Evolutionary conservation across 2,888 invertebrate species (phyloP).

Genomic region (Hemithea aestivaria): DNA sequence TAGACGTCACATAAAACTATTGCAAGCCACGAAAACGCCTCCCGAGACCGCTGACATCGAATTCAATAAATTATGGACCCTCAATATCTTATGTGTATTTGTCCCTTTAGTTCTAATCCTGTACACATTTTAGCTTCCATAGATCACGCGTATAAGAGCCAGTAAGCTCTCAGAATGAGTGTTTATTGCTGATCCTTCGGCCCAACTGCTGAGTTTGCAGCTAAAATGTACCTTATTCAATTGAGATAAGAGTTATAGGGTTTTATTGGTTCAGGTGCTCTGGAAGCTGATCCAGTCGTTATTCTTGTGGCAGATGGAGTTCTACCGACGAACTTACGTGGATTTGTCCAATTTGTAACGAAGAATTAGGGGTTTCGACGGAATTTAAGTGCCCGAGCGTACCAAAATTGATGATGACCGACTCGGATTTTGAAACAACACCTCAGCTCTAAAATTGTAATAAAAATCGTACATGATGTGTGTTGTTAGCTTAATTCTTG

Average conservation of each 20-base stretch:
- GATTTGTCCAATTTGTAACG: conserved; percentile 38
- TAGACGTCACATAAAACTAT: too few species aligned
- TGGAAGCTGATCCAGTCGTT: conserved; percentile 58
- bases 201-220: conserved; percentile 43
- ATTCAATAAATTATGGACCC: conserved; percentile 39
- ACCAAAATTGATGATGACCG: not conserved
- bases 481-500: too few species aligned
- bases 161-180: conserved; percentile 68
- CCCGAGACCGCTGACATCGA: conserved; percentile 31
- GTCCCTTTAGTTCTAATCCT: conserved; percentile 46
- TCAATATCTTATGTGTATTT: conserved; percentile 16
- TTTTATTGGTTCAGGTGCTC: conserved; percentile 55
- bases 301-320: conserved; percentile 51
- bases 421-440: conserved; percentile 5
- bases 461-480: not conserved
- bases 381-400: conserved; percentile 15
- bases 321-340: conserved; percentile 39
- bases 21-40: conserved; percentile 22
- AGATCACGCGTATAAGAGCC: conserved; percentile 60
- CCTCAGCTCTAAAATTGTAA: conserved; percentile 11
- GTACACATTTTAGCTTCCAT: conserved; percentile 54
- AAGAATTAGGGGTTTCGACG: conserved; percentile 20
- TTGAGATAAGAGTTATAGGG: conserved; percentile 36
- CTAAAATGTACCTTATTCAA: conserved; percentile 45
- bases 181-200: conserved; percentile 69